A percentile compares a stretch with the other conserved stretches of the same genome.
phyloP scores from a whole-genome alignment of 1,140 invertebrate genomes.

The Carposina sasakii region DNA sequence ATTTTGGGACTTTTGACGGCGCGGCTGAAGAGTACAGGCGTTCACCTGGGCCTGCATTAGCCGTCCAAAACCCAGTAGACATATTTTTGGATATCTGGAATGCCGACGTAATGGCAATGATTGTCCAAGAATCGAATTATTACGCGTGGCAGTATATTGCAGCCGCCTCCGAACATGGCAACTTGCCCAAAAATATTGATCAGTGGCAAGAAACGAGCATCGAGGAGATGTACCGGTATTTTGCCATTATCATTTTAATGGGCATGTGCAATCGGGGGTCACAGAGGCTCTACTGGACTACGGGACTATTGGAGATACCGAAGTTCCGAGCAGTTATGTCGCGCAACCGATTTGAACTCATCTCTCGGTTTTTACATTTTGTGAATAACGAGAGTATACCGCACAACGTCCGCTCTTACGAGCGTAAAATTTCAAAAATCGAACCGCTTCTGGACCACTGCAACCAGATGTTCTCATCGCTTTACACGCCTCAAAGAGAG shows the following conservation, averaged over 20 bases:
- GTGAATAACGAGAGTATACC: constrained; percentile 14
- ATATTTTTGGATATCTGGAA: constrained; percentile 12
- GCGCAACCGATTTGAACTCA: neutral
- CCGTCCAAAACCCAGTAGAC: neutral
- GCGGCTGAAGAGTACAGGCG: neutral
- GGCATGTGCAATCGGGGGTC: neutral
- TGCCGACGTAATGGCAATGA: constrained; percentile 8
- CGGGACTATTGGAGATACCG: neutral
- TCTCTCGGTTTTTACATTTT: constrained; percentile 7
- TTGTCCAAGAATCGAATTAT: constrained; percentile 23
- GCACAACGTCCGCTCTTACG: neutral
- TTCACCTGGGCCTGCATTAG: neutral
- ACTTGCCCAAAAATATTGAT: too few relatives aligned
- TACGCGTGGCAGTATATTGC: constrained; percentile 27
- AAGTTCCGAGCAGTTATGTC: neutral
- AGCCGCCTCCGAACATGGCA: neutral
- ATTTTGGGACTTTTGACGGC: too few relatives aligned
- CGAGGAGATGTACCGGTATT: neutral
- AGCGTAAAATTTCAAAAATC: constrained; percentile 26
- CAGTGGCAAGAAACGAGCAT: neutral
- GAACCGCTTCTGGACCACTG: constrained; percentile 24
- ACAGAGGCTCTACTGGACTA: neutral
- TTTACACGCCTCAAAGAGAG: constrained; percentile 16
- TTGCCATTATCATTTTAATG: neutral
- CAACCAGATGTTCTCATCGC: constrained; percentile 21